Evolutionary conservation across 2,888 invertebrate species (phyloP).

Genomic region (Erynnis tages): DNA sequence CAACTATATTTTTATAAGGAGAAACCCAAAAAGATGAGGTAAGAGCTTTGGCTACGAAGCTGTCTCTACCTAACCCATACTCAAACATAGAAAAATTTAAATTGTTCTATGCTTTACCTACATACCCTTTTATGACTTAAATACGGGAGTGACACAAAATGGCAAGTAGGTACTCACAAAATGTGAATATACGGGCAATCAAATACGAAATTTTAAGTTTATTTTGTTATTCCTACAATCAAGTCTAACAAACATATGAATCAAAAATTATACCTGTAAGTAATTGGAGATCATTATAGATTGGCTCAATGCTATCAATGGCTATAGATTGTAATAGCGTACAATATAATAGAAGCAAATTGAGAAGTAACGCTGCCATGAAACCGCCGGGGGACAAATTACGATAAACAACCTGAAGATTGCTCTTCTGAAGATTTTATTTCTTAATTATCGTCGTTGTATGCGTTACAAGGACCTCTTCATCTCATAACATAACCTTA

Average conservation of each 20-base stretch:
- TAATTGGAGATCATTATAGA: conserved; percentile 3
- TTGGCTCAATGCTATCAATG: conserved; percentile 8
- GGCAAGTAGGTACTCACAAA: no score
- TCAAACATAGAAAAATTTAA: no score
- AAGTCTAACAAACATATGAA: not conserved
- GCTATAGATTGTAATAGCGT: conserved; percentile 8
- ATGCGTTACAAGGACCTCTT: not conserved
- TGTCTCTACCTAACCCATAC: no score
- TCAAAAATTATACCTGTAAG: not conserved
- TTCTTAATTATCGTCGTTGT: conserved; percentile 6
- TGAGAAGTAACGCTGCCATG: conserved; percentile 6
- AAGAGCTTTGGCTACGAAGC: no score
- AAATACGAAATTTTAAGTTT: no score
- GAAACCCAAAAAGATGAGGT: no score
- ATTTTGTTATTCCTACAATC: no score
- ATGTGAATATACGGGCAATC: no score
- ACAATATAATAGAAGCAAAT: conserved; percentile 10
- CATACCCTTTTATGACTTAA: no score
- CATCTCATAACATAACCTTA: not conserved
- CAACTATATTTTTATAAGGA: no score
- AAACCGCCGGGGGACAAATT: conserved; percentile 14
- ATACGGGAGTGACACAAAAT: no score
- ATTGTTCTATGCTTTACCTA: no score
- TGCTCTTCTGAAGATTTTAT: conserved; percentile 3
- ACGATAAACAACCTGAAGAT: conserved; percentile 11